These are phyloP conservation scores for Chrysomela aeneicollis DNA, from an alignment of 2,888 invertebrate genomes.

Conservation along the genomic window DNA sequence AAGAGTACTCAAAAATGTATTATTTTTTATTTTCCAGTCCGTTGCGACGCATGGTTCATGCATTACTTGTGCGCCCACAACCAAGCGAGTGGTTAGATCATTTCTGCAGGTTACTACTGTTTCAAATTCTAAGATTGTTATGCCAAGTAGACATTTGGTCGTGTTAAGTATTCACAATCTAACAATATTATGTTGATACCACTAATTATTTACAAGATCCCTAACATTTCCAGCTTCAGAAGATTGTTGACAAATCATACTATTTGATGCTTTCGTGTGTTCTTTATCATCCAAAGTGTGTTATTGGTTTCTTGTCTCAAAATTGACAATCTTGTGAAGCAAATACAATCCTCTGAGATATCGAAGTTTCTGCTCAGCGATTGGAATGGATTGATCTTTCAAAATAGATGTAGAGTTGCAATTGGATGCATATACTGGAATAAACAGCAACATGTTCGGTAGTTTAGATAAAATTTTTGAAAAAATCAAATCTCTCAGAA, in stretches of 20 bases:
- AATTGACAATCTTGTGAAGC: no score
- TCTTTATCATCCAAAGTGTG: not conserved
- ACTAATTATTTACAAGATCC: constrained; percentile 10
- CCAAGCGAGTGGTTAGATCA: constrained; percentile 68
- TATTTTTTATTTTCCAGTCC: constrained; percentile 65
- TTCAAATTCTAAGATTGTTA: constrained; percentile 44
- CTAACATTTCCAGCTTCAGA: constrained; percentile 19
- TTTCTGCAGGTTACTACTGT: constrained; percentile 65
- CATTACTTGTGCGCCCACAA: constrained; percentile 69
- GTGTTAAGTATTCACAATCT: constrained; percentile 28
- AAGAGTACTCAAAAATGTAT: not conserved
- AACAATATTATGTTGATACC: constrained; percentile 22
- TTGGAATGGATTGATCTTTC: no score
- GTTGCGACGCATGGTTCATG: constrained; percentile 71
- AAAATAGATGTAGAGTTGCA: no score
- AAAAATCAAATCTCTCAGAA: no score
- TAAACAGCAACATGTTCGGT: no score
- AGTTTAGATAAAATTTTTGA: no score
- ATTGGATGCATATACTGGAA: no score
- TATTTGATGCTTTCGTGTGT: not conserved
- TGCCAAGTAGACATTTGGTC: constrained; percentile 19
- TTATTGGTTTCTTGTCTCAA: not conserved
- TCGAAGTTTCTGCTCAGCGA: no score
- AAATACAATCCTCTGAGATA: no score
- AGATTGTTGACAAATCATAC: not conserved